Evolutionary conservation across 2,888 invertebrate species (phyloP).

Genomic region (Clepsis dumicolana): DNA sequence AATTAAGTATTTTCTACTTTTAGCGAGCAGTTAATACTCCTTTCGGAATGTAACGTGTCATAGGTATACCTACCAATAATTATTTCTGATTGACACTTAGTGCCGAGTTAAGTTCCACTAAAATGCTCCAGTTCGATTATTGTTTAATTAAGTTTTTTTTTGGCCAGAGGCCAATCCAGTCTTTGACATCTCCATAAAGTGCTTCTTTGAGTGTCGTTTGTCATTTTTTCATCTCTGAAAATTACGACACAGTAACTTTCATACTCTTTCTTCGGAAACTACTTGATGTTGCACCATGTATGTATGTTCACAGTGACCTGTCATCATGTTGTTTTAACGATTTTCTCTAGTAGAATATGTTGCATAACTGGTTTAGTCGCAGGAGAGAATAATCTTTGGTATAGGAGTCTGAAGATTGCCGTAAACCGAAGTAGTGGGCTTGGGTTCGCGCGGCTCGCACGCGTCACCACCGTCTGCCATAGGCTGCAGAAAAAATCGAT

Average conservation of each 20-base stretch:
- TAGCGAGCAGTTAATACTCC: neutral
- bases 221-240: no score
- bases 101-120: neutral
- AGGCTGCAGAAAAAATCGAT: neutral
- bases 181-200: no score
- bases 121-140: neutral
- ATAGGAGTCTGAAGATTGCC: constrained; percentile 56
- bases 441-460: neutral
- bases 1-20: neutral
- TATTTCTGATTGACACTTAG: neutral
- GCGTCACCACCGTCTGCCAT: constrained; percentile 14
- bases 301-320: no score
- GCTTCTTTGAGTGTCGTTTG: no score
- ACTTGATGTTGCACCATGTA: no score
- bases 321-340: no score
- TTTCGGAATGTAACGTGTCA: neutral
- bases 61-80: neutral
- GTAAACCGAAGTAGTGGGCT: constrained; percentile 48
- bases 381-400: constrained; percentile 68
- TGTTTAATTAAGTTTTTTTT: neutral
- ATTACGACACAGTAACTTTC: no score
- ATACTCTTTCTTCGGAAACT: no score
- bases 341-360: no score
- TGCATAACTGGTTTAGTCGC: constrained; percentile 55
- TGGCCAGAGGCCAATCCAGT: no score